Evolutionary conservation across 35 echinoderm and acorn worm genomes (phyloP), one percentile per base, ranked within the genome.

Genomic region (Diadema setosum): DNA sequence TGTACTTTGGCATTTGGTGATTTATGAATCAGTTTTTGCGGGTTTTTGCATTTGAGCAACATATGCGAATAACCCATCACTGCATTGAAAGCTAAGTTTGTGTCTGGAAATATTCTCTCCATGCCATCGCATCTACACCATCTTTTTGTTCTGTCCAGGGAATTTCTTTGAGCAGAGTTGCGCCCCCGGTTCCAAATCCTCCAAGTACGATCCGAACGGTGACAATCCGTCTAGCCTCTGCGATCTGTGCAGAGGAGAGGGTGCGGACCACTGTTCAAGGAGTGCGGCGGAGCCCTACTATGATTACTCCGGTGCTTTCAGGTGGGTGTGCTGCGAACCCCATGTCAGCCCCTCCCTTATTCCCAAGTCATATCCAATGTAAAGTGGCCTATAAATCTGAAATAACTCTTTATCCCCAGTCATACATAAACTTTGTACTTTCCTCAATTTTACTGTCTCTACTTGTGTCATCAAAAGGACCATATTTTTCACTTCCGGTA

Each of bases 261-360:
- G 50, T 15, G 37, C 49, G 18, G 45, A 99, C 25, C 39, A 83
- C n/a, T 99, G 96, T 50, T 82, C 52, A 1, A 81, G 89, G 58
- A 92, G 69, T 48, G 35, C 84, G 23, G 33, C 42, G 9, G 96
- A 99, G 40, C 92, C 92, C 5, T 99, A 94, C 82, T 89, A 88
- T 69, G 89, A 84, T 36, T 94, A 99, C 26, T 65, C 81, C 39
- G 96, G 96, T 49, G 85, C 96, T 21, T 99, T 99, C 81, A 88
- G 96, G 96, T 99, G 37, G n/a, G n/a, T n/a, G n/a, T n/a, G n/a
- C n/a, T n/a, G n/a, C n/a, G n/a, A n/a, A n/a, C n/a, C n/a, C n/a
- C n/a, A n/a, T n/a, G n/a, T n/a, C n/a, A n/a, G n/a, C n/a, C n/a
- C n/a, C n/a, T n/a, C n/a, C n/a, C n/a, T n/a, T n/a, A n/a, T n/a